Percentiles rank a stretch among this genome's conserved stretches.
phyloP scores from a whole-genome alignment of 2,113 vertebrate species.

The Acrocephalus kingi region DNA sequence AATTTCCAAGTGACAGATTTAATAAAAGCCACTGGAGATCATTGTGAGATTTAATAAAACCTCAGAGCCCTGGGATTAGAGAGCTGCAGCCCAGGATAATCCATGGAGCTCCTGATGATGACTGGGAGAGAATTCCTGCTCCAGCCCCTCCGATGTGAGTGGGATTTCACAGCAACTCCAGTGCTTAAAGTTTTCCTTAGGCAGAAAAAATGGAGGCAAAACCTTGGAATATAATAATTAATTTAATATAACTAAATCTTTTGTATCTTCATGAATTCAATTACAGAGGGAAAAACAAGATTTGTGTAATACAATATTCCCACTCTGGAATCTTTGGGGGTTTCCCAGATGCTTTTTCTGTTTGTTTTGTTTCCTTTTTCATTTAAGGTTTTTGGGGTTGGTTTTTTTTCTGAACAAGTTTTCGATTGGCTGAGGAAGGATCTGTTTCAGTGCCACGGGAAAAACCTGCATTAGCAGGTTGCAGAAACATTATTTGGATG shows the following conservation, averaged over 20 bases:
- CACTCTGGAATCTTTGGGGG: neutral
- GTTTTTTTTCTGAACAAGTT: neutral
- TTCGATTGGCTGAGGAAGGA: fast-evolving
- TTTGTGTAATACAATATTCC: neutral
- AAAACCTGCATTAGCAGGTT: neutral
- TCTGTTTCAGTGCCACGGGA: fast-evolving
- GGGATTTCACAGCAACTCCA: neutral
- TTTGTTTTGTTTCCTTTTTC: neutral
- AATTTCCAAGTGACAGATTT: neutral
- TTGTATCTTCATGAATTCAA: neutral
- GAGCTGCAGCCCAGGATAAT: neutral
- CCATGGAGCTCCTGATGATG: neutral
- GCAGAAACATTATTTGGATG: neutral
- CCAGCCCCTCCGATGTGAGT: neutral
- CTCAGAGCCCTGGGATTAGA: neutral
- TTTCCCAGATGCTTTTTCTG: neutral
- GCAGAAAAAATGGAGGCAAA: neutral
- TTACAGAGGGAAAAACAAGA: neutral
- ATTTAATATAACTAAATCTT: neutral
- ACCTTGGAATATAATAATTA: no score
- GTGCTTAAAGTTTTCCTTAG: neutral
- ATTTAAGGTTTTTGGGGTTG: neutral
- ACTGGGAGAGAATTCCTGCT: neutral
- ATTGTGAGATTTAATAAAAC: neutral
- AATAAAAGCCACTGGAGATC: neutral